Conservation (phyloP, 2,888 invertebrate species). For the Archips crataeganus region DNA sequence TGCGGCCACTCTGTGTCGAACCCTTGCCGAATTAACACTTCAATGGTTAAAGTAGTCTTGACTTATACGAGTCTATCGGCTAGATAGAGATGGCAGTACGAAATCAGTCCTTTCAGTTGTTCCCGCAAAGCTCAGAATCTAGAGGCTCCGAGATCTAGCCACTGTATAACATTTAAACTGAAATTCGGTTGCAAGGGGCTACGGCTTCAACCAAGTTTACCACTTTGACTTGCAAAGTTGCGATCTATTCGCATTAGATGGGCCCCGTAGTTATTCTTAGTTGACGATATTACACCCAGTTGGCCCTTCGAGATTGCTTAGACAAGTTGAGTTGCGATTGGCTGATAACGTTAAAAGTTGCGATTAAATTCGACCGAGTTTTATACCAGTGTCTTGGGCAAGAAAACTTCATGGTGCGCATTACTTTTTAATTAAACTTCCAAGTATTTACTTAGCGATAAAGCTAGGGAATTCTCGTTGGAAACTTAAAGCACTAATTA, state of each 20-base stretch:
- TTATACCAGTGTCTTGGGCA: not conserved
- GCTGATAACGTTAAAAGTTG: constrained; percentile 13
- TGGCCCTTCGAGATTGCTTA: constrained; percentile 19
- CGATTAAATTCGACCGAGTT: not conserved
- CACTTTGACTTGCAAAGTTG: constrained; percentile 52
- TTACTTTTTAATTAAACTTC: constrained; percentile 29
- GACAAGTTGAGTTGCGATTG: constrained; percentile 1
- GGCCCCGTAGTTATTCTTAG: constrained; percentile 34
- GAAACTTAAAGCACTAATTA: constrained; percentile 55
- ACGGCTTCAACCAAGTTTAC: constrained; percentile 52
- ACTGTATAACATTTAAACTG: constrained; percentile 38
- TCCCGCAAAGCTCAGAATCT: constrained; percentile 15
- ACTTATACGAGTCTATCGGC: not conserved
- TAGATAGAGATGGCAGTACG: constrained; percentile 6
- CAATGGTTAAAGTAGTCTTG: constrained; percentile 8
- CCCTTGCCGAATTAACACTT: constrained; percentile 1
- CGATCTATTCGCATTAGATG: constrained; percentile 47
- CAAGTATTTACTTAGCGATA: constrained; percentile 22
- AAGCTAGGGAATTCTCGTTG: constrained; percentile 17
- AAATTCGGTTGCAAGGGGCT: constrained; percentile 50
- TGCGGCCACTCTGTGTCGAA: not conserved
- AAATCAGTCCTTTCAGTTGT: constrained; percentile 22
- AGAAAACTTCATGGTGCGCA: constrained; percentile 4
- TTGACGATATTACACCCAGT: constrained; percentile 43
- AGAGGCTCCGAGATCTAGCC: constrained; percentile 18